phyloP scores from a whole-genome alignment of 1,140 invertebrate species.

The Drosophila micromelanica region DNA sequence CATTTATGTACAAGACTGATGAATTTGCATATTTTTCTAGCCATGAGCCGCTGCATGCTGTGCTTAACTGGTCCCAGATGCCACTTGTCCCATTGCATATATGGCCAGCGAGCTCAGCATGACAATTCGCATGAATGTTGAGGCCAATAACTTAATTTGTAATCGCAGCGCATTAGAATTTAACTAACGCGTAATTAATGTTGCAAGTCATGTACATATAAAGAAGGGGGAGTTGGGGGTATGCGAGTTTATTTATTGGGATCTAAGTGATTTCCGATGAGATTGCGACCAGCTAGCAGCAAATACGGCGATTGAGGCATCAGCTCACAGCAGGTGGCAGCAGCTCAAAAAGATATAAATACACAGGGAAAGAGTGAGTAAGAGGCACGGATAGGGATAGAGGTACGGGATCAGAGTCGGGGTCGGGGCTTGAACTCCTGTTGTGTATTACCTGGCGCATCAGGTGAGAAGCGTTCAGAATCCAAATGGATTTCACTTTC shows the following conservation, averaged over 20 bases:
- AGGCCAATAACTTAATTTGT: slow-evolving; percentile 84
- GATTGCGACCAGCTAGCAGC: slow-evolving; percentile 62
- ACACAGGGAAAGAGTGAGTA: background rate
- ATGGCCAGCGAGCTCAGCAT: slow-evolving; percentile 59
- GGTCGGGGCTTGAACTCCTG: slow-evolving; percentile 42
- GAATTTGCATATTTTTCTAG: slow-evolving; percentile 69
- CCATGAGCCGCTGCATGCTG: slow-evolving; percentile 51
- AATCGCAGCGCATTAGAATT: slow-evolving; percentile 83
- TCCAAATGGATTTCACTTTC: slow-evolving; percentile 69
- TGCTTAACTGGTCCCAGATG: slow-evolving; percentile 58
- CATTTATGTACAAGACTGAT: slow-evolving; percentile 45
- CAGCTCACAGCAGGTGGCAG: slow-evolving; percentile 74
- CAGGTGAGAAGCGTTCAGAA: slow-evolving; percentile 72
- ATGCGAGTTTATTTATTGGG: slow-evolving; percentile 83
- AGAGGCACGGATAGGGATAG: background rate
- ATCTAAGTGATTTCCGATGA: slow-evolving; percentile 84
- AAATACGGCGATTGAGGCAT: slow-evolving; percentile 79
- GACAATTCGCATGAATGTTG: slow-evolving; percentile 79
- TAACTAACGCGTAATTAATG: slow-evolving; percentile 84
- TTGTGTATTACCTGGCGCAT: slow-evolving; percentile 65
- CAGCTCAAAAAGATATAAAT: background rate
- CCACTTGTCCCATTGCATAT: slow-evolving; percentile 3
- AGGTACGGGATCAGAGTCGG: background rate
- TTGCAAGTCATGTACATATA: slow-evolving; percentile 50
- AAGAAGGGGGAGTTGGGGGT: slow-evolving; percentile 16